Conservation (phyloP, 2,113 vertebrate genomes). For the Acrocephalus kingi region DNA sequence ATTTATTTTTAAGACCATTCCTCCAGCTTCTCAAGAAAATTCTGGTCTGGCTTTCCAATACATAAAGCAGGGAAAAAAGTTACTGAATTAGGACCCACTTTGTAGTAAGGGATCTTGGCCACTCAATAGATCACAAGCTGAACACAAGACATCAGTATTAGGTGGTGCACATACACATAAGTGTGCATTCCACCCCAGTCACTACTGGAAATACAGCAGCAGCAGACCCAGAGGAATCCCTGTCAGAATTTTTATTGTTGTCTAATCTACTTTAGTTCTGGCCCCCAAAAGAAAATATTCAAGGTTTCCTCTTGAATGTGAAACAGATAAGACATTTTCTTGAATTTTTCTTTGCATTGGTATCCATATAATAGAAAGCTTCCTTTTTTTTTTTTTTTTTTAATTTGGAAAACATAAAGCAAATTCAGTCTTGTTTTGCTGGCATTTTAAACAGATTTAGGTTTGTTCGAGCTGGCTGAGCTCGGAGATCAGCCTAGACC, state of each 20-base stretch:
- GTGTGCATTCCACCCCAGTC: rapidly evolving
- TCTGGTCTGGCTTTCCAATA: background rate
- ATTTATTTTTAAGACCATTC: background rate
- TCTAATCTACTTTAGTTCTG: background rate
- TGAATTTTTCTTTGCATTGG: background rate
- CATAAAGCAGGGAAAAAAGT: background rate
- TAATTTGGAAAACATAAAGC: background rate
- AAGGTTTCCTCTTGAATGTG: background rate
- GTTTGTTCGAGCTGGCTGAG: background rate
- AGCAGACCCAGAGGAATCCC: background rate
- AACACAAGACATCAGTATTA: background rate
- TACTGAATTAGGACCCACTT: background rate
- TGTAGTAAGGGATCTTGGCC: background rate
- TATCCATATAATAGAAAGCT: background rate
- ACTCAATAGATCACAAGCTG: background rate
- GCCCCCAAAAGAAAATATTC: background rate
- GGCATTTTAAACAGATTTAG: background rate
- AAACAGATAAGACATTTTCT: background rate
- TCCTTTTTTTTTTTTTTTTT: background rate
- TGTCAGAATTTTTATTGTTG: background rate
- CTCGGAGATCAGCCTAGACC: background rate
- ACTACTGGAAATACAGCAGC: background rate
- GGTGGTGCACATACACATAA: background rate
- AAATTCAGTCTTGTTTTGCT: background rate
- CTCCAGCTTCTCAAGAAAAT: background rate